phyloP scores from a whole-genome alignment of 2,888 invertebrate species.

The Agonum fuliginosum region DNA sequence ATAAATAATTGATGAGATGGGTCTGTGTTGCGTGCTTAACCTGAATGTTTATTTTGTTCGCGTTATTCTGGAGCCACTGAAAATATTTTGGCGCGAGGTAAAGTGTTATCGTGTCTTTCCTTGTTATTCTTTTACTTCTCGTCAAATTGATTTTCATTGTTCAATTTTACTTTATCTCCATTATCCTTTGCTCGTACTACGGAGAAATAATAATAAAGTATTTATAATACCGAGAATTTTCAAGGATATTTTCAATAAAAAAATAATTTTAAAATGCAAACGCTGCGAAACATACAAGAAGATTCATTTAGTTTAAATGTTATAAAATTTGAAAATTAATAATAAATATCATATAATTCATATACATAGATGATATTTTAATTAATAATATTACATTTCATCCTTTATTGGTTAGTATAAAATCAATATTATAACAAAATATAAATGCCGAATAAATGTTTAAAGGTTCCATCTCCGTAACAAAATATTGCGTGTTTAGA shows the following conservation, averaged over 20 bases:
- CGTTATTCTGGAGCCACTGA: constrained; percentile 33
- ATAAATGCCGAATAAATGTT: too few species aligned
- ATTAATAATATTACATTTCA: too few species aligned
- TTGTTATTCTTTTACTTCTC: constrained; percentile 53
- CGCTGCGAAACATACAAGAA: too few species aligned
- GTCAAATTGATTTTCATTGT: constrained; percentile 55
- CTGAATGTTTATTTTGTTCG: constrained; percentile 26
- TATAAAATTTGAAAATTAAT: too few species aligned
- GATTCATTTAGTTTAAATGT: too few species aligned
- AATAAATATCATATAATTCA: too few species aligned
- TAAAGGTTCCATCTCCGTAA: too few species aligned
- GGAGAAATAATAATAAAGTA: constrained; percentile 39
- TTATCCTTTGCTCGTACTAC: constrained; percentile 17
- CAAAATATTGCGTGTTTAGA: too few species aligned
- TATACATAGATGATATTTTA: too few species aligned
- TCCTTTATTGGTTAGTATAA: too few species aligned
- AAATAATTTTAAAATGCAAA: too few species aligned
- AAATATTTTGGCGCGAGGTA: constrained; percentile 31
- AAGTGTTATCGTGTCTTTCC: constrained; percentile 38
- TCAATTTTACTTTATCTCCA: constrained; percentile 45
- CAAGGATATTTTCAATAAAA: not conserved
- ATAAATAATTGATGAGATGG: constrained; percentile 21
- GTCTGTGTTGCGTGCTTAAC: constrained; percentile 11
- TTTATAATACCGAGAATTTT: not conserved
- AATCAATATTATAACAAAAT: too few species aligned